These are phyloP conservation scores for Ibidorhyncha struthersii DNA, from an alignment of 2,113 vertebrate genomes.

Conservation along the genomic window DNA sequence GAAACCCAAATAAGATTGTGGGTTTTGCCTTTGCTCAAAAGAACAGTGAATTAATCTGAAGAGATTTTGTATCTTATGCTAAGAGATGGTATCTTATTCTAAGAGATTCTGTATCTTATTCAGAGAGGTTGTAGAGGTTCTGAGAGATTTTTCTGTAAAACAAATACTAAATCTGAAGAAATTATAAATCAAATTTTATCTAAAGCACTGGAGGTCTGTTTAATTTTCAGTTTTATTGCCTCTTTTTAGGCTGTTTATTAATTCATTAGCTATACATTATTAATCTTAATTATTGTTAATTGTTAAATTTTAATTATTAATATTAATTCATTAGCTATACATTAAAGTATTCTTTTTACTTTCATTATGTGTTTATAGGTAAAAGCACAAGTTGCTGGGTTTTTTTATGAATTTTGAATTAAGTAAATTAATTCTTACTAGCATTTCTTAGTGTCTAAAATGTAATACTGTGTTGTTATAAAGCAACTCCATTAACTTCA, in stretches of 20 bases:
- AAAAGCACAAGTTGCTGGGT: neutral
- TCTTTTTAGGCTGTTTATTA: neutral
- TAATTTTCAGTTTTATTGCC: neutral
- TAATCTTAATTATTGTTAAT: slow-evolving; percentile 2
- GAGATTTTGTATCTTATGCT: neutral
- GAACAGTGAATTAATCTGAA: slow-evolving; percentile 27
- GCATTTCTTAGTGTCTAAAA: neutral
- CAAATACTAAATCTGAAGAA: neutral
- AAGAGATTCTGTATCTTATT: neutral
- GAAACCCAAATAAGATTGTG: neutral
- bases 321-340: neutral
- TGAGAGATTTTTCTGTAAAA: neutral
- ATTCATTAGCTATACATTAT: neutral
- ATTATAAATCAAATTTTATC: neutral
- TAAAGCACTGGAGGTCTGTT: neutral
- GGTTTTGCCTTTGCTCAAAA: neutral
- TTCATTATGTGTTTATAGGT: neutral
- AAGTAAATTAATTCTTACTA: neutral
- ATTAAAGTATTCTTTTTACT: neutral
- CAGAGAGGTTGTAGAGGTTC: neutral
- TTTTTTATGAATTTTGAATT: neutral
- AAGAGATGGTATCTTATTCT: neutral
- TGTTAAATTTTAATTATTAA: slow-evolving; percentile 7
- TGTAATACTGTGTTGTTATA: neutral
- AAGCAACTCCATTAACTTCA: neutral